Conservation (phyloP, 1,140 invertebrate species). For the Hylaeus anthracinus region DNA sequence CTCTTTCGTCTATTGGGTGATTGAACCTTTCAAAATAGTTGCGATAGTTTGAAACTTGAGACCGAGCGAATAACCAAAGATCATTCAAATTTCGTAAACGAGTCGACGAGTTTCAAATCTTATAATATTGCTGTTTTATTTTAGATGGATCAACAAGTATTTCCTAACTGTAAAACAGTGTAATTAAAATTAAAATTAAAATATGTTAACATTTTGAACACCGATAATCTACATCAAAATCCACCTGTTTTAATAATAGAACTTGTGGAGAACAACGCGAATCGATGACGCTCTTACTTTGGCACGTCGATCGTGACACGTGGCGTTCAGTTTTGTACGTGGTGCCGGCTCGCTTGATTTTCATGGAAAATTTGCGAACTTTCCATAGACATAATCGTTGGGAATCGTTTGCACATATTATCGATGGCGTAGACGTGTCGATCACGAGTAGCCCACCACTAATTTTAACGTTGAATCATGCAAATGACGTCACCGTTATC, state of each 20-base stretch:
- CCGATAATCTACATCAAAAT: neutral
- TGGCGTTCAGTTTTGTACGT: slow-evolving; percentile 40
- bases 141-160: neutral
- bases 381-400: too few relatives aligned
- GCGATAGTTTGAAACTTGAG: neutral
- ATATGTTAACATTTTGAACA: too few relatives aligned
- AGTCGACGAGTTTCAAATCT: neutral
- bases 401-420: neutral
- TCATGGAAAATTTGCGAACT: too few relatives aligned
- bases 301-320: slow-evolving; percentile 57
- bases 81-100: neutral
- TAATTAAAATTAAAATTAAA: too few relatives aligned
- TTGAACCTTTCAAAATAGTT: slow-evolving; percentile 15
- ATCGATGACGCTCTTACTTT: slow-evolving; percentile 64
- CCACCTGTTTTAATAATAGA: slow-evolving; percentile 62
- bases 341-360: too few relatives aligned
- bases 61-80: neutral
- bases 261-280: slow-evolving; percentile 55
- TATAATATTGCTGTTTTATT: neutral
- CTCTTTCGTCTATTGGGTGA: slow-evolving; percentile 7
- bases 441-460: slow-evolving; percentile 3
- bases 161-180: too few relatives aligned
- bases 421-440: neutral
- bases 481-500: slow-evolving; percentile 27
- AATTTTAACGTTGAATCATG: slow-evolving; percentile 33